Conservation (phyloP, 2,113 vertebrate genomes). For the Upupa epops region DNA sequence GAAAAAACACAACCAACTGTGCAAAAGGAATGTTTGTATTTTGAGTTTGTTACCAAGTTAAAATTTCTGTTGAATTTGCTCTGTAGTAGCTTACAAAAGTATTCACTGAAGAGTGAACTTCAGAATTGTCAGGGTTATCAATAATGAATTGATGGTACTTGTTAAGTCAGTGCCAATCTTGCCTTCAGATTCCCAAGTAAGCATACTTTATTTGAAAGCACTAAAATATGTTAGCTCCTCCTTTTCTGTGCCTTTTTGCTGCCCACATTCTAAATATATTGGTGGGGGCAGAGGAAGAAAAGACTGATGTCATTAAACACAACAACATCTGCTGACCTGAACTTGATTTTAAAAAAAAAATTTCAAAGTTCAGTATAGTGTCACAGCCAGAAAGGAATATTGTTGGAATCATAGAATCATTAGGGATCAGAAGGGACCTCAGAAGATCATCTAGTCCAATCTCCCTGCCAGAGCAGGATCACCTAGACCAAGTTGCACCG, state of each 20-base stretch:
- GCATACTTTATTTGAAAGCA: background rate
- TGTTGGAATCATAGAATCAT: too few relatives aligned
- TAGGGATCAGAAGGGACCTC: too few relatives aligned
- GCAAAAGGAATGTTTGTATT: background rate
- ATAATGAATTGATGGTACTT: background rate
- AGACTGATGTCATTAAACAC: background rate
- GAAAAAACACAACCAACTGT: background rate
- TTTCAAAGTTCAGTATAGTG: background rate
- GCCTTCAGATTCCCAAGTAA: background rate
- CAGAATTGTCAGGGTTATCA: background rate
- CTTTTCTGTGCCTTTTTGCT: background rate
- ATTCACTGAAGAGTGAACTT: background rate
- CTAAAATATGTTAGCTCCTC: background rate
- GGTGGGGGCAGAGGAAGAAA: background rate
- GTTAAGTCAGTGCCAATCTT: background rate
- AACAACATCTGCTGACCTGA: background rate
- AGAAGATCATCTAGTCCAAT: too few relatives aligned
- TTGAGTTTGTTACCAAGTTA: background rate
- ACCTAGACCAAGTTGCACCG: too few relatives aligned
- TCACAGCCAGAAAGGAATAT: background rate
- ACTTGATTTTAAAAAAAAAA: background rate
- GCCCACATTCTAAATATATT: background rate
- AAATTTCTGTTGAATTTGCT: background rate
- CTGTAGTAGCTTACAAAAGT: background rate
- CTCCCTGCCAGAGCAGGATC: too few relatives aligned